Conservation (phyloP, 2,113 vertebrate species). For the Cyanoderma ruficeps region DNA sequence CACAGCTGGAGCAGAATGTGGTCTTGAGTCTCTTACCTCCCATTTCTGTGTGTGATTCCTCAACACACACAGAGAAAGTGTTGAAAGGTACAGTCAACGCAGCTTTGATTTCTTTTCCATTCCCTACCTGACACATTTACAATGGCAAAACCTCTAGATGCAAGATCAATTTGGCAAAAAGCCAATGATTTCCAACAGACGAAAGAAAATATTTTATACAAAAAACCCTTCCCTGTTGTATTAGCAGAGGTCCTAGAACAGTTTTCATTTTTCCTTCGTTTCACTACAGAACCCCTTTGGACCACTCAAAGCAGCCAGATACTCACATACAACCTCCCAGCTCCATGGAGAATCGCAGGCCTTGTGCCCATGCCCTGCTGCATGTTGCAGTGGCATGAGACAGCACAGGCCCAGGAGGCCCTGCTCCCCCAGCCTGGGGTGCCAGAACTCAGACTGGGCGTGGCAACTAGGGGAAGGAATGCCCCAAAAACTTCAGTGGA, state of each 20-base stretch:
- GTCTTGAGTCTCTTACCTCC: not conserved
- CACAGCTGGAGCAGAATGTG: not conserved
- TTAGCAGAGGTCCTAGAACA: not conserved
- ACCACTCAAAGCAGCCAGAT: not conserved
- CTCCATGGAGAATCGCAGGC: too few species aligned
- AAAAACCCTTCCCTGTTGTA: not conserved
- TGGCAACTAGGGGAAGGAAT: not conserved
- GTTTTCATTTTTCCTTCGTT: not conserved
- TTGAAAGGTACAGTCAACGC: not conserved
- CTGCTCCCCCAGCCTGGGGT: not conserved
- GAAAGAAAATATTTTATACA: not conserved
- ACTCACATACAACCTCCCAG: not conserved
- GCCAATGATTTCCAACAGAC: not conserved
- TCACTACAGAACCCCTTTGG: not conserved
- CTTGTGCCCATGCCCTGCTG: not conserved
- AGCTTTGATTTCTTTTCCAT: constrained; percentile 19
- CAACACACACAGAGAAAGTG: not conserved
- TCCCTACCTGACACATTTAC: not conserved
- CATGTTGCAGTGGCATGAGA: rapidly evolving
- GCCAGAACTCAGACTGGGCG: not conserved
- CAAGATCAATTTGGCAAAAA: not conserved
- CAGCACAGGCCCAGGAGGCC: rapidly evolving
- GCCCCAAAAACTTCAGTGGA: not conserved
- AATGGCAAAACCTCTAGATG: not conserved
- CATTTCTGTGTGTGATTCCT: not conserved